Evolutionary conservation across 2,797 vertebrate species (phyloP).

Genomic region (Acropternis orthonyx): DNA sequence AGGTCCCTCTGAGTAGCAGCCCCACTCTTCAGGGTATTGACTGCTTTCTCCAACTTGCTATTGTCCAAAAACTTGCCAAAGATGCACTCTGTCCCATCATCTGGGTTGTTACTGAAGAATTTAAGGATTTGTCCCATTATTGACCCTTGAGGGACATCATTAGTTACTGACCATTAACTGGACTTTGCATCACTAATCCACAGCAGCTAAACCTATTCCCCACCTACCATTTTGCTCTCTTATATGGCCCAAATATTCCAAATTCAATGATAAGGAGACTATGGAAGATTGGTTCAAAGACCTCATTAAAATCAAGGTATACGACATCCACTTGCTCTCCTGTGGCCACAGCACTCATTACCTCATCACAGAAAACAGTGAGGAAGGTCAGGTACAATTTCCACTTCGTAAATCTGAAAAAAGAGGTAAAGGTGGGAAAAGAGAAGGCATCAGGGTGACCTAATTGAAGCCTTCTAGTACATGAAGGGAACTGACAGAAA

Average conservation of each 20-base stretch:
- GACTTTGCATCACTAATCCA: neutral
- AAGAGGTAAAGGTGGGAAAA: neutral
- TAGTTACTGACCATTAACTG: neutral
- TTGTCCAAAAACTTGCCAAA: neutral
- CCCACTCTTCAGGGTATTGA: neutral
- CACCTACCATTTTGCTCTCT: neutral
- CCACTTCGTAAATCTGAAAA: neutral
- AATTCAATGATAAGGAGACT: neutral
- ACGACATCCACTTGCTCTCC: neutral
- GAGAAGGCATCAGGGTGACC: neutral
- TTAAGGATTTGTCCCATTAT: neutral
- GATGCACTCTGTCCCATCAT: neutral
- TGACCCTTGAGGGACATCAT: neutral
- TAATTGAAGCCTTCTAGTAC: neutral
- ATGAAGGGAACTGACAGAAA: neutral
- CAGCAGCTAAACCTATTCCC: neutral
- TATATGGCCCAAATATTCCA: neutral
- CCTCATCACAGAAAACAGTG: accelerated
- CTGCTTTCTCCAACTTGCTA: neutral
- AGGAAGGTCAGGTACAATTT: neutral
- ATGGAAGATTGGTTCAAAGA: neutral
- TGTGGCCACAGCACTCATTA: neutral
- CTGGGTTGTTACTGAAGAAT: neutral
- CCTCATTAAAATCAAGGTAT: neutral
- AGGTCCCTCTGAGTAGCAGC: neutral